Evolutionary conservation across 2,888 invertebrate species (phyloP), one percentile per base, ranked within the genome.

Genomic region (Heliothis peltigera): DNA sequence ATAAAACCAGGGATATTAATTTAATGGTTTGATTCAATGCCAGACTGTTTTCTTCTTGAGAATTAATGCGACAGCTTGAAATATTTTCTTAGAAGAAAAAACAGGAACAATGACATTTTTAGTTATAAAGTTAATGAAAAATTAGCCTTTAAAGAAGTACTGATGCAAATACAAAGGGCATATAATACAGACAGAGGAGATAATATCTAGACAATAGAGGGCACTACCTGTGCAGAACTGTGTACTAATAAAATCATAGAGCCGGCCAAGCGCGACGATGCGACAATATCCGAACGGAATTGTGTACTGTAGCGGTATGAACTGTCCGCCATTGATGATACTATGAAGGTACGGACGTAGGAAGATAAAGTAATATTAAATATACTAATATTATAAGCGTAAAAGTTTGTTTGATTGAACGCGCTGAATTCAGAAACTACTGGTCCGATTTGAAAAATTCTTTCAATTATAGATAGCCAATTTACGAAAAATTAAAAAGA

Each of bases 231-330:
- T 43, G 15, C 4, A 5, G 52, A 17, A 32, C 2, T 2, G 10
- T 12, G 32, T 3, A 28, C 43, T 67, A 74, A 74, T 15, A 22
- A 39, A 48, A 75, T 68, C 49, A 75, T 32, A 8, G 12, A 5
- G 17, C 17, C 22, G 15, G 28, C 32, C 43, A 18, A 49, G 58
- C 69, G 44, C 21, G n/a, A 32, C 12, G 22, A 56, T 22, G 12
- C 44, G 49, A 68, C 69, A 44, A 56, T 67, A 67, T 56, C 49
- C 48, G 28, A 49, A 44, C 15, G 28, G 49, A 75, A 68, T 75
- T 56, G 75, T 39, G 39, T 17, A 49, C 19, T 18, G 44, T 57
- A 28, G 22, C 35, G 35, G 4, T 28, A 32, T 1, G 7, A 0
- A 25, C 46, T 19, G 17, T 10, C 19, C 4, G 1, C 1, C 1